These are phyloP conservation scores for Venusia cambrica DNA, from an alignment of 2,888 invertebrate species.

Conservation along the genomic window DNA sequence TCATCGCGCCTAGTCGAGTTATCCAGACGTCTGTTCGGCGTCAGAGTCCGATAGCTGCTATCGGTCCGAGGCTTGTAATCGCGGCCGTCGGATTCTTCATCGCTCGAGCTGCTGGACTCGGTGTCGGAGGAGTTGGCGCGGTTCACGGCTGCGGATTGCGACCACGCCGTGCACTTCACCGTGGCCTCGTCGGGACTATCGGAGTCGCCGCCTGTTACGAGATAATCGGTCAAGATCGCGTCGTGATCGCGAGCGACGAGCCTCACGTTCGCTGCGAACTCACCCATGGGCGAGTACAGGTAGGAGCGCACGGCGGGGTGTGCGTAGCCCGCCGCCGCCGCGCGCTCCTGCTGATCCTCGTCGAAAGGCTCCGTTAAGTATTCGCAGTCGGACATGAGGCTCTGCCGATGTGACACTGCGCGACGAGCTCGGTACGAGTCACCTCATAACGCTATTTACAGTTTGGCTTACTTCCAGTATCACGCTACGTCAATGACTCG, in stretches of 20 bases:
- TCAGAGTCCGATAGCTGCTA: constrained; percentile 81
- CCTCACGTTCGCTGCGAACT: constrained; percentile 58
- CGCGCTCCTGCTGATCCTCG: constrained; percentile 68
- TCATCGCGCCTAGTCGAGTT: constrained; percentile 84
- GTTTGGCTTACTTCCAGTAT: constrained; percentile 75
- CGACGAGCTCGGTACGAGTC: constrained; percentile 74
- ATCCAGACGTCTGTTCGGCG: constrained; percentile 68
- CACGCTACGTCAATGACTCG: constrained; percentile 72
- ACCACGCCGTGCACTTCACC: constrained; percentile 78
- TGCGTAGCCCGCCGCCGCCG: constrained; percentile 62
- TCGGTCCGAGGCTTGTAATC: constrained; percentile 80
- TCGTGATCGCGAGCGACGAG: constrained; percentile 43
- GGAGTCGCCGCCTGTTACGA: constrained; percentile 80
- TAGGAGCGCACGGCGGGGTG: constrained; percentile 79
- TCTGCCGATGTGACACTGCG: constrained; percentile 72
- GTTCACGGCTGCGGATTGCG: constrained; percentile 62
- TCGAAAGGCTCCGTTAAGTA: constrained; percentile 72
- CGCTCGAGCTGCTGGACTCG: constrained; percentile 59
- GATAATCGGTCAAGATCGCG: constrained; percentile 48
- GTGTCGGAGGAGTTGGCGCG: constrained; percentile 65
- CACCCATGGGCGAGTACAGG: constrained; percentile 79
- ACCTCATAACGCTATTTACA: constrained; percentile 75
- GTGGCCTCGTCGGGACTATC: constrained; percentile 83
- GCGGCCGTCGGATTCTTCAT: constrained; percentile 61
- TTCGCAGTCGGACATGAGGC: constrained; percentile 79